phyloP scores from a whole-genome alignment of 2,888 invertebrate genomes.

The Mimumesa dahlbomi region DNA sequence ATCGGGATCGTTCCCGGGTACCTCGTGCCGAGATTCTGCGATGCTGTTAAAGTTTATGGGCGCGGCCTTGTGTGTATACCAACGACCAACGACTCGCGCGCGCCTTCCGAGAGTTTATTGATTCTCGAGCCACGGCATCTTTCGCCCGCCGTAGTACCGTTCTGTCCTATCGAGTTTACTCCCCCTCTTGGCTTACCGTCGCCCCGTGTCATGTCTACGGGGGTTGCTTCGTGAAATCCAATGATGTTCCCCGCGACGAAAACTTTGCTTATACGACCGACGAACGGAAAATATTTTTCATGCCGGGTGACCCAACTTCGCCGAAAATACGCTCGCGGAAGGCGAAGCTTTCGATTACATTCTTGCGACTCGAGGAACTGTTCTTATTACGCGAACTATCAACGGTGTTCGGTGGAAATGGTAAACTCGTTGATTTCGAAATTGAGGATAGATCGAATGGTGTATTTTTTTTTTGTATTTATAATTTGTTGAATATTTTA shows the following conservation, averaged over 20 bases:
- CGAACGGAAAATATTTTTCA: conserved; percentile 36
- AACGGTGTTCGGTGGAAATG: too few species aligned
- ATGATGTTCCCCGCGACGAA: conserved; percentile 55
- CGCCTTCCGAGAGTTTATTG: conserved; percentile 76
- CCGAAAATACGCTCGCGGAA: too few species aligned
- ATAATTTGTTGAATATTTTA: too few species aligned
- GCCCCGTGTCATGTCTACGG: conserved; percentile 57
- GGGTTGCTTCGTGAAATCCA: conserved; percentile 60
- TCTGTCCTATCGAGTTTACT: conserved; percentile 69
- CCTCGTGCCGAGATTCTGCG: conserved; percentile 72
- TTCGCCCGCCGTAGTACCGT: conserved; percentile 65
- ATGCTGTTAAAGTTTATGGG: conserved; percentile 79
- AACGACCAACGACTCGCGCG: conserved; percentile 59
- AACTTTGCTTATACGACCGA: conserved; percentile 29
- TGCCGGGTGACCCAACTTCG: neutral
- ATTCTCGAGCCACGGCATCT: conserved; percentile 77
- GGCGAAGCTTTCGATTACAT: too few species aligned
- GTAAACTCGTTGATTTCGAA: too few species aligned
- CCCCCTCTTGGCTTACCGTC: conserved; percentile 64
- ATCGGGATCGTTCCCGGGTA: conserved; percentile 53
- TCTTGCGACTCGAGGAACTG: too few species aligned
- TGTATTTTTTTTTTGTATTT: too few species aligned
- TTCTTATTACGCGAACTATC: too few species aligned
- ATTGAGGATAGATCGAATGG: too few species aligned
- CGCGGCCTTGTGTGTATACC: conserved; percentile 75